Percentiles rank a stretch among this genome's conserved stretches.
These are phyloP conservation scores for Cryptops parisi DNA, from an alignment of 2,888 invertebrate genomes.

Conservation along the genomic window DNA sequence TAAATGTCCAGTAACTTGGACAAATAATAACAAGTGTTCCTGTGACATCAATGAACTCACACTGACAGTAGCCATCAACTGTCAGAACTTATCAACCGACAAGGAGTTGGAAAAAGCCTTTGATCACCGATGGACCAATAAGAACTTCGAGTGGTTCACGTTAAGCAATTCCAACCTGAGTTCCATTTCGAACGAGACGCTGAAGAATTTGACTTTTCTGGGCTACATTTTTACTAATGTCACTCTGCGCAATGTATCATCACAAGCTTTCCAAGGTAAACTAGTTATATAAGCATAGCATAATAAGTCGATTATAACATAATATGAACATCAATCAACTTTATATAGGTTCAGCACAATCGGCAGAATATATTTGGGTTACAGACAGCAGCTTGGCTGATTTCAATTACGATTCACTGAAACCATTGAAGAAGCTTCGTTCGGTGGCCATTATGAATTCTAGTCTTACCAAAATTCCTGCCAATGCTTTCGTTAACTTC, in stretches of 20 bases:
- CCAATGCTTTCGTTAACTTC: background rate
- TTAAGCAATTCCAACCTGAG: background rate
- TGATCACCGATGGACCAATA: background rate
- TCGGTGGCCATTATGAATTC: background rate
- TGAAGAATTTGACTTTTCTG: background rate
- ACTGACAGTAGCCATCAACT: background rate
- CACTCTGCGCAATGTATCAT: background rate
- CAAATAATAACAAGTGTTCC: background rate
- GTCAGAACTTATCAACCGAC: background rate
- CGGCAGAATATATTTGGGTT: slow-evolving; percentile 1
- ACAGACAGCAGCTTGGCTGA: background rate
- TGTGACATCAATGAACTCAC: background rate
- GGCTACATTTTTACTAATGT: background rate
- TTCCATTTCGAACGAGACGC: background rate
- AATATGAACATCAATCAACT: too few species aligned
- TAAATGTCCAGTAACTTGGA: background rate
- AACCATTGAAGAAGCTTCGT: background rate
- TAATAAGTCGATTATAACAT: too few species aligned
- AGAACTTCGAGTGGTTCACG: background rate
- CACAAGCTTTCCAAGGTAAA: background rate
- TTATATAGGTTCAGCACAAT: too few species aligned
- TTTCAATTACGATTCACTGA: slow-evolving; percentile 1
- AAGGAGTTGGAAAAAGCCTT: background rate
- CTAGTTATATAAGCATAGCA: too few species aligned
- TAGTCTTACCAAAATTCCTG: background rate